A percentile compares a stretch with the other conserved stretches of the same genome.
These are phyloP conservation scores for Idaea straminata DNA, from an alignment of 2,888 invertebrate genomes.

Conservation along the genomic window DNA sequence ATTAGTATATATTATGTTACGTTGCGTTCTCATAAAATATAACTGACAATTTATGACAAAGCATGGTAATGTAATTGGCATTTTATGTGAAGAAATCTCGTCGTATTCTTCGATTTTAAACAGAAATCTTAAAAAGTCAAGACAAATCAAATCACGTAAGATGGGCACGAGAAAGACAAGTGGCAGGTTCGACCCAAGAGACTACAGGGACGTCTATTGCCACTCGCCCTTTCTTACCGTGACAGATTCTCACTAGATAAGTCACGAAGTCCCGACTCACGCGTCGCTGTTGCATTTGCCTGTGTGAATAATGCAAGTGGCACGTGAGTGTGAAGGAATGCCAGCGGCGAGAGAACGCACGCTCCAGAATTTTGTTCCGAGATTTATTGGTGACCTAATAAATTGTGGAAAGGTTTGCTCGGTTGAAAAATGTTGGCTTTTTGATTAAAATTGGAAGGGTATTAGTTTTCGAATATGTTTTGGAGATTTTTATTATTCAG, in stretches of 20 bases:
- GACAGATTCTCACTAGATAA: conserved; percentile 63
- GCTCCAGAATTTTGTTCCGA: conserved; percentile 30
- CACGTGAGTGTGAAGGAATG: conserved; percentile 48
- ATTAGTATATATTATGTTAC: too few species aligned
- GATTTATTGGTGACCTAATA: conserved; percentile 15
- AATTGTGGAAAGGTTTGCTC: neutral
- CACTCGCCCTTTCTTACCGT: conserved; percentile 44
- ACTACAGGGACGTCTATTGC: neutral
- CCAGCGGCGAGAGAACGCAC: conserved; percentile 32
- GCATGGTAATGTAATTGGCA: too few species aligned
- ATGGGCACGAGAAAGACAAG: neutral
- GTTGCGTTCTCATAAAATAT: too few species aligned
- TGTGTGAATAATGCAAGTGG: conserved; percentile 71
- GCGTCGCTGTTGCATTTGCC: conserved; percentile 60
- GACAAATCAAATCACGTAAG: neutral
- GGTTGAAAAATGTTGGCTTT: neutral
- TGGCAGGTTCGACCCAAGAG: neutral
- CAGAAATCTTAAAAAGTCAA: neutral
- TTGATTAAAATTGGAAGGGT: neutral
- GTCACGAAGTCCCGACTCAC: conserved; percentile 50
- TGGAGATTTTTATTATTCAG: neutral
- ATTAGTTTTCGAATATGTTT: neutral
- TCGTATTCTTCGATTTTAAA: neutral
- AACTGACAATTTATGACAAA: too few species aligned
- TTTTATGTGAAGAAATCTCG: neutral